Evolutionary conservation across 2,888 invertebrate genomes (phyloP).

Genomic region (Arge pagana): DNA sequence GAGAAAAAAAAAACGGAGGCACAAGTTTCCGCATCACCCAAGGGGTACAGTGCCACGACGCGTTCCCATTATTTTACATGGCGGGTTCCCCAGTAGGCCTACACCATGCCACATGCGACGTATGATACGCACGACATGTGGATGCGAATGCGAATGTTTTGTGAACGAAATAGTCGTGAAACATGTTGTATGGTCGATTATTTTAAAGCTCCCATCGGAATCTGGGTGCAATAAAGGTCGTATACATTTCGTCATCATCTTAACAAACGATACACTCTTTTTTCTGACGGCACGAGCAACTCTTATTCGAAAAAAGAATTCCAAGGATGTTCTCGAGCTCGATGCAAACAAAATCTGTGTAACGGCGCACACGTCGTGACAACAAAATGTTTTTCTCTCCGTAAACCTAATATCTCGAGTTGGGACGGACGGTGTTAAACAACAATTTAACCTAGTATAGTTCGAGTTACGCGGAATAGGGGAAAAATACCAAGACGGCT

Average conservation of each 20-base stretch:
- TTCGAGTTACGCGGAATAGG: too few species aligned
- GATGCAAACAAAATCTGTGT: too few species aligned
- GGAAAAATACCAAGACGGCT: too few species aligned
- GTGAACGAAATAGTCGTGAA: neutral
- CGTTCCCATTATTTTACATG: constrained; percentile 59
- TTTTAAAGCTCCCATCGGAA: neutral
- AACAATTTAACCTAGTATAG: too few species aligned
- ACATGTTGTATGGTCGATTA: constrained; percentile 5
- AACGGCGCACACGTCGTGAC: too few species aligned
- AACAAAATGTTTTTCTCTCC: too few species aligned
- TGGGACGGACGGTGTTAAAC: too few species aligned
- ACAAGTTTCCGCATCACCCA: constrained; percentile 58
- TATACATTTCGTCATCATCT: neutral
- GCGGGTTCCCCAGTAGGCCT: constrained; percentile 59
- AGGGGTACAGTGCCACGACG: constrained; percentile 55
- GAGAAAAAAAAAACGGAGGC: constrained; percentile 32
- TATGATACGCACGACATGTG: constrained; percentile 2
- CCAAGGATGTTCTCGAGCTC: too few species aligned
- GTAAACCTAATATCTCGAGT: too few species aligned
- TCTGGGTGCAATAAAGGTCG: constrained; percentile 21
- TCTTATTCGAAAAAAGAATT: too few species aligned
- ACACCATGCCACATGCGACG: constrained; percentile 53
- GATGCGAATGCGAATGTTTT: neutral
- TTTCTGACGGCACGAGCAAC: too few species aligned
- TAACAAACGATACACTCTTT: too few species aligned